phyloP scores from a whole-genome alignment of 2,113 vertebrate species.

The Cryptomyrus ogoouensis region DNA sequence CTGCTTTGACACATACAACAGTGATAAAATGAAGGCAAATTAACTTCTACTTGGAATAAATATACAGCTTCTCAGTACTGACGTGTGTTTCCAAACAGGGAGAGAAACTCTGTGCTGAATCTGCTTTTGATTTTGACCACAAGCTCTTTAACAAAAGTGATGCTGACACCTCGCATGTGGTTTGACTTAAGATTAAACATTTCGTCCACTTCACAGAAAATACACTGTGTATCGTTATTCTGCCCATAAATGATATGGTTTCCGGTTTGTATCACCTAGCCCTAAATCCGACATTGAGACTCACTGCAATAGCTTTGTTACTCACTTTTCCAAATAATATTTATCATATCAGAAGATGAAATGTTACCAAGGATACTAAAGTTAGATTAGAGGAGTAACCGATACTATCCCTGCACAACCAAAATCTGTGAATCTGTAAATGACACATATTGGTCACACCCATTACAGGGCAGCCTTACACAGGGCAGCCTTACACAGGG shows the following conservation, averaged over 20 bases:
- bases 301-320: not conserved
- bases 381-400: not conserved
- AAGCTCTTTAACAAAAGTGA: not conserved
- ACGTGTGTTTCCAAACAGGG: too few species aligned
- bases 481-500: not conserved
- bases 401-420: not conserved
- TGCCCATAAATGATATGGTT: not conserved
- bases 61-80: too few species aligned
- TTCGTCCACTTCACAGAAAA: too few species aligned
- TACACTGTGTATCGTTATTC: not conserved
- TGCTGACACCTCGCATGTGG: not conserved
- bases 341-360: not conserved
- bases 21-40: too few species aligned
- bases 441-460: too few species aligned
- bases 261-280: not conserved
- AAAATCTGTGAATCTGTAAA: not conserved
- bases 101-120: too few species aligned
- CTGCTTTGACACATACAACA: too few species aligned
- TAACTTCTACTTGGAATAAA: too few species aligned
- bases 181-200: not conserved
- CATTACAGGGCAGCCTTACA: not conserved
- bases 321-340: not conserved
- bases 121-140: too few species aligned
- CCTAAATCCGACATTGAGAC: not conserved
- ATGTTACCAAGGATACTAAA: not conserved